A percentile compares a stretch with the other conserved stretches of the same genome.
These are phyloP conservation scores for Drosophila equinoxialis DNA, from an alignment of 1,140 invertebrate species.

Conservation along the genomic window DNA sequence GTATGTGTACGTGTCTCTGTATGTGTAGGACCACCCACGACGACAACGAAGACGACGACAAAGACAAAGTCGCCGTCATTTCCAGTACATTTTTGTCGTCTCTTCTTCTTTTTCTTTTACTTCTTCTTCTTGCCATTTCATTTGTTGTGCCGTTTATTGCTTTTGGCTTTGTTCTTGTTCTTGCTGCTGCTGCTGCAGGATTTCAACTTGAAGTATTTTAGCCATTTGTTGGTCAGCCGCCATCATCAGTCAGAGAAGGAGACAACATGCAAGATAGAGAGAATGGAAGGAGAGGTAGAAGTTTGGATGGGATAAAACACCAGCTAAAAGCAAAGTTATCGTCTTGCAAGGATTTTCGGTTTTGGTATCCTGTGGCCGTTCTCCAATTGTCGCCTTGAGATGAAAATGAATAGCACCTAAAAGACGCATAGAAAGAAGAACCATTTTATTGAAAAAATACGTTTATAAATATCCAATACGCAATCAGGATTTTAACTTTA, in stretches of 20 bases:
- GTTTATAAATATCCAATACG: too few relatives aligned
- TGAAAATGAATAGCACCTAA: not conserved
- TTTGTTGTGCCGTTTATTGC: conserved; percentile 73
- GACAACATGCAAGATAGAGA: not conserved
- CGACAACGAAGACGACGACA: conserved; percentile 57
- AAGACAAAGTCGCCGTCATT: conserved; percentile 70
- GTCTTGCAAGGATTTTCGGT: conserved; percentile 13
- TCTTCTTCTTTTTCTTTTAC: conserved; percentile 23
- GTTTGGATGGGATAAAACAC: not conserved
- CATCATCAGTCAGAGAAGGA: conserved; percentile 49
- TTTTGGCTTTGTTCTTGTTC: conserved; percentile 45
- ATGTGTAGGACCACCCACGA: conserved; percentile 45
- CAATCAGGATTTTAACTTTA: too few relatives aligned
- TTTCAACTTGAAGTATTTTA: conserved; percentile 72
- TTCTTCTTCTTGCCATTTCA: conserved; percentile 44
- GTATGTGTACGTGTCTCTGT: conserved; percentile 32
- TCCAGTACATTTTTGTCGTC: conserved; percentile 64
- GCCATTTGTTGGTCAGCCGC: conserved; percentile 71
- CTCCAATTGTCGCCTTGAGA: conserved; percentile 8
- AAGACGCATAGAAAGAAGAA: not conserved
- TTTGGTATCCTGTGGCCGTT: conserved; percentile 26
- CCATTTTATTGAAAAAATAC: too few relatives aligned
- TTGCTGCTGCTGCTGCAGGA: conserved; percentile 42
- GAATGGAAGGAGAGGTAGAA: not conserved
- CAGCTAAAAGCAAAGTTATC: conserved; percentile 15